A percentile compares a stretch with the other conserved stretches of the same genome.
Evolutionary conservation across 2,113 vertebrate genomes (phyloP).

Genomic region (Sylvia atricapilla): DNA sequence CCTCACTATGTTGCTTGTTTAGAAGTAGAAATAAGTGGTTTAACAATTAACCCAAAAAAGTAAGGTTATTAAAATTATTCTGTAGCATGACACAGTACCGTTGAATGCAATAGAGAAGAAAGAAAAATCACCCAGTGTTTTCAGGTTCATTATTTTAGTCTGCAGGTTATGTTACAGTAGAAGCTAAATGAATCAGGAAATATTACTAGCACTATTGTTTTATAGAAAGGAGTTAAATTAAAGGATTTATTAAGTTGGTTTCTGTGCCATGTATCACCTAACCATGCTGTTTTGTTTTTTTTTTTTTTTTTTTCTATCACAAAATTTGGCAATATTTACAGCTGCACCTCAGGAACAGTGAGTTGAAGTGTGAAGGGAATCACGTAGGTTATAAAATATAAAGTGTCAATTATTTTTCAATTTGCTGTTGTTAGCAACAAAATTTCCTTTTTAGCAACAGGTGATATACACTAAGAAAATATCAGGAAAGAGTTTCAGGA

Average conservation of each 20-base stretch:
- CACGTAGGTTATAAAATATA: neutral
- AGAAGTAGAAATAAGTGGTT: neutral
- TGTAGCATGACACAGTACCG: neutral
- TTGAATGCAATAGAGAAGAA: neutral
- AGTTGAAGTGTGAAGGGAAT: neutral
- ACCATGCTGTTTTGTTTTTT: rapidly evolving
- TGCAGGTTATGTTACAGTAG: neutral
- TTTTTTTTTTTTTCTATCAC: neutral
- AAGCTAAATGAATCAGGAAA: neutral
- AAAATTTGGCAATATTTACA: neutral
- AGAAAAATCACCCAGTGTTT: neutral
- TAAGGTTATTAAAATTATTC: neutral
- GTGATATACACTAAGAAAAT: rapidly evolving
- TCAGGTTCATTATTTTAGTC: neutral
- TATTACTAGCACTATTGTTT: neutral
- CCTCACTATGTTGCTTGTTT: neutral
- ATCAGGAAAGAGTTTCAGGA: neutral
- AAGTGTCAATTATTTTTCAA: neutral
- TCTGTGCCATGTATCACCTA: neutral
- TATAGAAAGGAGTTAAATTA: neutral
- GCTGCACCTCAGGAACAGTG: neutral
- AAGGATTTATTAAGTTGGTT: neutral
- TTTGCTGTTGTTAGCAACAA: neutral
- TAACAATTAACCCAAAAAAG: neutral
- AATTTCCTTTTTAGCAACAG: neutral